phyloP scores from a whole-genome alignment of 92 coral and sea anemone genomes.

The Siderastrea radians region DNA sequence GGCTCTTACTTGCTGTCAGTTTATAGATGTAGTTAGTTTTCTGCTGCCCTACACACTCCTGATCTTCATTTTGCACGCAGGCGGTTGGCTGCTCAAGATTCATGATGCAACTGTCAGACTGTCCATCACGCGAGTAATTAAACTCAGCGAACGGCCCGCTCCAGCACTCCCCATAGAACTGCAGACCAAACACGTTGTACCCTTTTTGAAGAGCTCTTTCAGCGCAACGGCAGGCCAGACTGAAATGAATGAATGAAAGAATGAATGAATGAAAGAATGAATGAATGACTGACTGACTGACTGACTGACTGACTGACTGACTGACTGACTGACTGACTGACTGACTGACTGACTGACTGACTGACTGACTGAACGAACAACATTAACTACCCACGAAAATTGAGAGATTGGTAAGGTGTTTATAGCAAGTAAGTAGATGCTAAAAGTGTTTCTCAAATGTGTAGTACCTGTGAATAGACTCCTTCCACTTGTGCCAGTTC shows the following conservation, averaged over 20 bases:
- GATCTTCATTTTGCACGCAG: conserved; percentile 41
- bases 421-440: neutral
- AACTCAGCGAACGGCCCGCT: conserved; percentile 69
- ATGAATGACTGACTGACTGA: neutral
- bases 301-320: neutral
- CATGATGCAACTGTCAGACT: conserved; percentile 59
- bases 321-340: neutral
- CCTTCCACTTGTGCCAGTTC: conserved; percentile 73
- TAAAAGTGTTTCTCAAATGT: neutral
- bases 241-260: neutral
- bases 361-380: neutral
- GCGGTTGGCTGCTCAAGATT: conserved; percentile 46
- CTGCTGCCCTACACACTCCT: conserved; percentile 71
- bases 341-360: neutral
- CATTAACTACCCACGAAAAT: neutral
- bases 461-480: conserved; percentile 72
- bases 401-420: neutral
- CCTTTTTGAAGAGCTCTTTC: conserved; percentile 71
- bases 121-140: conserved; percentile 60
- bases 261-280: neutral
- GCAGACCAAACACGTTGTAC: conserved; percentile 73
- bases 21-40: conserved; percentile 67
- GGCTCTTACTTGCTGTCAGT: conserved; percentile 43
- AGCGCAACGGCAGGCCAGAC: conserved; percentile 84
- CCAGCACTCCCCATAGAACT: conserved; percentile 86